Evolutionary conservation across 2,888 invertebrate genomes (phyloP).

Genomic region (Syrphus vitripennis): DNA sequence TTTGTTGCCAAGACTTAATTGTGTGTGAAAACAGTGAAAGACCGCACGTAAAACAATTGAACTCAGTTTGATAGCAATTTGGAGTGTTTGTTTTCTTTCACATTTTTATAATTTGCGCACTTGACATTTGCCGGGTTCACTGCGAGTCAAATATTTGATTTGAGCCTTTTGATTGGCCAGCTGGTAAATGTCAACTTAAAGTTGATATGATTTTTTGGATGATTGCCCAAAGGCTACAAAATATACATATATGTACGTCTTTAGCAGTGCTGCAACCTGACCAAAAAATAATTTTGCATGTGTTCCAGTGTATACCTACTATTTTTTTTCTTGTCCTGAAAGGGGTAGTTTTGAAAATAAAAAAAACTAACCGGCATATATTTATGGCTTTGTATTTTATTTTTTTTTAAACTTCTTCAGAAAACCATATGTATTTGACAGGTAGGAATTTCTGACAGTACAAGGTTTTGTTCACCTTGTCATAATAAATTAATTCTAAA

Average conservation of each 20-base stretch:
- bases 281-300: no score
- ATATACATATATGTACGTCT: no score
- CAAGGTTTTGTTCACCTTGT: neutral
- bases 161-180: neutral
- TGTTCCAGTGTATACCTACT: neutral
- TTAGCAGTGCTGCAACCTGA: neutral
- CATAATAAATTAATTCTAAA: neutral
- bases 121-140: conserved; percentile 14
- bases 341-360: neutral
- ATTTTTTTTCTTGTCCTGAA: neutral
- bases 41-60: conserved; percentile 20
- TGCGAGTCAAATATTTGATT: neutral
- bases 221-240: neutral
- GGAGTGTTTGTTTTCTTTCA: conserved; percentile 33
- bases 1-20: neutral
- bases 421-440: neutral
- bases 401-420: neutral
- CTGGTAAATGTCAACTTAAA: neutral
- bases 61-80: conserved; percentile 27
- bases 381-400: neutral
- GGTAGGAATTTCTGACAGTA: neutral
- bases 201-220: neutral
- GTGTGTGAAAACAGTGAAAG: neutral
- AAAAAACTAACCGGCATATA: neutral
- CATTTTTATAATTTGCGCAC: neutral